Evolutionary conservation across 1,140 invertebrate species (phyloP), one percentile per base, ranked within the genome.

Genomic region (Microplitis demolitor): DNA sequence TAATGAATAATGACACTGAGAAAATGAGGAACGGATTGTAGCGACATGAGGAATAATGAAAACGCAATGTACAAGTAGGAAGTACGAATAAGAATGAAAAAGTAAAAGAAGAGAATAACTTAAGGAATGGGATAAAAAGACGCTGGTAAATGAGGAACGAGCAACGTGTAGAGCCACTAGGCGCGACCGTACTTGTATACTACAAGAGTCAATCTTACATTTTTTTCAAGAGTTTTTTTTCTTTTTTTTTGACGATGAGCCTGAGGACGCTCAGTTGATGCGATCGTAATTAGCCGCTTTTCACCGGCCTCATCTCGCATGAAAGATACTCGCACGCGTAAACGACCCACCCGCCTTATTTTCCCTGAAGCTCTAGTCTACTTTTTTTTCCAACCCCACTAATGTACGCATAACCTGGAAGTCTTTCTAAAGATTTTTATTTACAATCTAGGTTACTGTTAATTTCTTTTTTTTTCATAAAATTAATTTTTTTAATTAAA

Each of bases 261-360:
- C 67, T 69, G 39, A 45, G 39, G 39, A 45, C 6, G 11, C 16
- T 50, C 8, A 33, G 61, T 64, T 66, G 76, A 75, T 76, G 77
- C 74, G 76, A 80, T 79, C 74, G 76, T 79, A 80, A 80, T 80
- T 80, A 80, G 74, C 73, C 70, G 74, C 77, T 79, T 78, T 80
- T 79, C 74, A 78, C 66, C 71, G 70, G 73, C 51, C 63, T 71
- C 51, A 39, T 64, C 69, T 74, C 69, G 71, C 74, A 76, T 73
- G 70, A 79, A 79, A 80, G 74, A 76, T 72, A 73, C 60, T 56
- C 79, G 76, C 54, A 73, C 74, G 67, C 76, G 74, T 76, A 76
- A 80, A 61, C 61, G 61, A 37, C 6, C 16, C 53, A 54, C n/a
- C 53, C 13, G 16, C 4, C 5, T 14, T 14, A 14, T 54, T 54